Evolutionary conservation across 2,888 invertebrate species (phyloP), one percentile per base, ranked within the genome.

Genomic region (Drosophila anomelani): DNA sequence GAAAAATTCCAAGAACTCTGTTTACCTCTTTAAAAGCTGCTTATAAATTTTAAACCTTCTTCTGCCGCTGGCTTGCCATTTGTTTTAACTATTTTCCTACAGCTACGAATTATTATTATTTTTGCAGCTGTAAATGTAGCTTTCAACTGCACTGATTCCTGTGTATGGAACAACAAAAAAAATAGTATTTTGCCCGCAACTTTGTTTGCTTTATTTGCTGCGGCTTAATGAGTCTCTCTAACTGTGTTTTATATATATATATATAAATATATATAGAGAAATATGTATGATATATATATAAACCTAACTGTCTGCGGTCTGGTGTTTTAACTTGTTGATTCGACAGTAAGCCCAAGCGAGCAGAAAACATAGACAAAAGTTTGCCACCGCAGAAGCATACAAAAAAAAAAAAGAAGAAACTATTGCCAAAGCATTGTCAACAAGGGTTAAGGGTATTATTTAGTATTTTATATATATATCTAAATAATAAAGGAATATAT

Each of bases 301-400:
- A 3, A 38, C 26, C 13, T n/a, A 13, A 55, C 13, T 41, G n/a
- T 34, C 56, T 56, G 60, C 41, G 60, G 60, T 56, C 41, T 60
- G 41, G 32, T 56, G 32, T 60, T 60, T 60, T 17, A 60, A 60
- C 60, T 56, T 60, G 55, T 60, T 60, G 60, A 60, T 41, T 60
- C 32, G 54, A 54, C 54, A 60, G 20, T 20, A 23, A 39, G 53
- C 29, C 49, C 49, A 10, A 41, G 17, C 41, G 41, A 41, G 36
- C 46, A 47, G 4, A 0, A 26, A n/a, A 39, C 20, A 39, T 23
- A 23, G 44, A 34, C 59, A 67, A 68, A 70, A 54, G 55, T 70
- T 70, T 68, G 36, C 29, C 41, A 44, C 75, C 47, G 57, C 46
- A 59, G 38, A 36, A 34, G 26, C 17, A 13, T 26, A 26, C 4